Conservation (phyloP, 2,888 invertebrate species). For the Coelogynopora nodosa region DNA sequence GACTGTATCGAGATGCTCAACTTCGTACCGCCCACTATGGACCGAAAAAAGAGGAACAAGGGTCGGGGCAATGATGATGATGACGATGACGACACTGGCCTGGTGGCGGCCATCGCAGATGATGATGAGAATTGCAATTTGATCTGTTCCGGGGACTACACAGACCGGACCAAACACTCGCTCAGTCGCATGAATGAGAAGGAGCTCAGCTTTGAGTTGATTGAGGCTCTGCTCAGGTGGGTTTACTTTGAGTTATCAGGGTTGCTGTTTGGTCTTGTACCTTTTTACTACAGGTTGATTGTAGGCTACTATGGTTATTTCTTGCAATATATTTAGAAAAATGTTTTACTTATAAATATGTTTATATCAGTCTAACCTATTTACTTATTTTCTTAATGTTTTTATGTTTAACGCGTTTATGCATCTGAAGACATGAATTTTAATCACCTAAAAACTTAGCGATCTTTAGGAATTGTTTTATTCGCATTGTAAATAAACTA, state of each 20-base stretch:
- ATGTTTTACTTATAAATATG: too few relatives aligned
- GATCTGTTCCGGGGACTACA: slow-evolving; percentile 63
- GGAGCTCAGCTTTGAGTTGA: slow-evolving; percentile 84
- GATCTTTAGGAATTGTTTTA: too few relatives aligned
- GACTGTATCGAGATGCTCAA: slow-evolving; percentile 82
- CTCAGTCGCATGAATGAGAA: slow-evolving; percentile 77
- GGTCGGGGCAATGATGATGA: slow-evolving; percentile 67
- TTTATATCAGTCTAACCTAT: too few relatives aligned
- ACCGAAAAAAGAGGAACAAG: slow-evolving; percentile 67
- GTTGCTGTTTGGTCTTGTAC: background rate
- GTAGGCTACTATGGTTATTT: too few relatives aligned
- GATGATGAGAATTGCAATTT: slow-evolving; percentile 68
- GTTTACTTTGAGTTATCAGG: background rate
- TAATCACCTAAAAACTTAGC: too few relatives aligned
- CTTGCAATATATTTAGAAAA: too few relatives aligned
- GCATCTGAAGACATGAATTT: too few relatives aligned
- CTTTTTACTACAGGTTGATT: background rate
- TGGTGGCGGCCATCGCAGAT: slow-evolving; percentile 48
- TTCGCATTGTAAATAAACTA: too few relatives aligned
- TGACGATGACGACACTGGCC: slow-evolving; percentile 51
- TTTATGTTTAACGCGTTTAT: too few relatives aligned
- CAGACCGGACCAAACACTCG: slow-evolving; percentile 67
- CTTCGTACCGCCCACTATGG: slow-evolving; percentile 68
- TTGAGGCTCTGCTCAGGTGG: slow-evolving; percentile 66
- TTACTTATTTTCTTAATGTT: too few relatives aligned